Evolutionary conservation across 2,888 invertebrate species (phyloP).

Genomic region (Rhyacophila evoluta): DNA sequence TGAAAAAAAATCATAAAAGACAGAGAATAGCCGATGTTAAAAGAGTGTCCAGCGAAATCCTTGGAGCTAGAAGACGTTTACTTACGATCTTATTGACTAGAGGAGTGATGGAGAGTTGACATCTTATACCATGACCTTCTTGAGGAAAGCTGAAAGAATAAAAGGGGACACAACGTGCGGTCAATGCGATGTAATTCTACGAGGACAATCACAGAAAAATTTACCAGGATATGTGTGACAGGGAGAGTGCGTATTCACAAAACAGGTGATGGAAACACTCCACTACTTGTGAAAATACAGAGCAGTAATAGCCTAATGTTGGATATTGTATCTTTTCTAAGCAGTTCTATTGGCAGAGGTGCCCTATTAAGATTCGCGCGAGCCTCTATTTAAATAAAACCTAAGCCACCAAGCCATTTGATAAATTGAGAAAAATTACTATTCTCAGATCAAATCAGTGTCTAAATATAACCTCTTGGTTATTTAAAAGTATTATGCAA

Average conservation of each 20-base stretch:
- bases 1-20: not conserved
- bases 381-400: no score
- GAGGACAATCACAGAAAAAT: no score
- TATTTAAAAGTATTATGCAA: no score
- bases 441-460: no score
- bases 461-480: no score
- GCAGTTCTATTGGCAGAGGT: no score
- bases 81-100: conserved; percentile 73
- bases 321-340: no score
- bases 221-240: not conserved
- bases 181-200: conserved; percentile 16
- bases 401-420: no score
- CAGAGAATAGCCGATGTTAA: not conserved
- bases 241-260: not conserved
- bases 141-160: conserved; percentile 80
- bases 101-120: conserved; percentile 62
- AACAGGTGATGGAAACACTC: not conserved
- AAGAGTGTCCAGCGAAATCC: conserved; percentile 19
- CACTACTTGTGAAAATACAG: not conserved
- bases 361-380: no score
- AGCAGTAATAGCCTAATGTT: not conserved
- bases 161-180: conserved; percentile 58
- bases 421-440: no score
- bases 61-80: conserved; percentile 56
- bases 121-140: conserved; percentile 79